Base-by-base conservation (phyloP, 2,888 invertebrate species). In the Sphaerophoria rueppellii region DNA sequence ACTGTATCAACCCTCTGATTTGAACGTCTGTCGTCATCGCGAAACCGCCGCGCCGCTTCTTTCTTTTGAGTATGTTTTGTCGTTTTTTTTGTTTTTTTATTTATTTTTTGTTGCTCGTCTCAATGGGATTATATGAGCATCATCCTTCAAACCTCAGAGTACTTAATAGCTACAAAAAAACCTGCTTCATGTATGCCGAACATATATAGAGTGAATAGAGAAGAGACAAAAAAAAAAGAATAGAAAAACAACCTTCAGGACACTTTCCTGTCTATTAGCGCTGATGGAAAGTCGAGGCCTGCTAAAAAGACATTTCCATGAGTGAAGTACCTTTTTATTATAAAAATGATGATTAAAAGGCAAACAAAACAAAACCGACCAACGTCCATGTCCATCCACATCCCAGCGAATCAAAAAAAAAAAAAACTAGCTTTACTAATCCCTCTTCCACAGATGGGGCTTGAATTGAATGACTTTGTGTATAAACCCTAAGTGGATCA, bases 401-500 rank as follows among this genome's bases (percentile, higher is more conserved):
- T 24, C 6, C 37, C 6, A 16, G 37, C 46, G 40, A 60, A 34
- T 14, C 35, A 52, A 57, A 73, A 54, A 61, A 63, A 69, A 40
- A 32, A 1, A 14, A 16, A 61, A 63, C 4, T n/a, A n/a, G 50
- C 24, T 24, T 57, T 73, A 67, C 72, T 85, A 85, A 81, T 81
- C 85, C 80, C 63, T 35, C 72, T 73, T 43, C 65, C 76, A 79
- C 71, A 73, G 75, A 65, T 52, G 58, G 72, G 76, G 73, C 75
- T 76, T 40, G 79, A 69, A 79, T 61, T 72, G 75, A 74, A 73
- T 73, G 85, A 81, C 85, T 85, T 81, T 77, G 73, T 77, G 77
- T 73, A 52, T 24, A 24, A 24, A 73, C 37, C 48, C 78, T 65
- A 74, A 78, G 73, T 77, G 76, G 77, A 76, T 69, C 73, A 63